Evolutionary conservation across 2,888 invertebrate genomes (phyloP).

Genomic region (Orchestes rusci): DNA sequence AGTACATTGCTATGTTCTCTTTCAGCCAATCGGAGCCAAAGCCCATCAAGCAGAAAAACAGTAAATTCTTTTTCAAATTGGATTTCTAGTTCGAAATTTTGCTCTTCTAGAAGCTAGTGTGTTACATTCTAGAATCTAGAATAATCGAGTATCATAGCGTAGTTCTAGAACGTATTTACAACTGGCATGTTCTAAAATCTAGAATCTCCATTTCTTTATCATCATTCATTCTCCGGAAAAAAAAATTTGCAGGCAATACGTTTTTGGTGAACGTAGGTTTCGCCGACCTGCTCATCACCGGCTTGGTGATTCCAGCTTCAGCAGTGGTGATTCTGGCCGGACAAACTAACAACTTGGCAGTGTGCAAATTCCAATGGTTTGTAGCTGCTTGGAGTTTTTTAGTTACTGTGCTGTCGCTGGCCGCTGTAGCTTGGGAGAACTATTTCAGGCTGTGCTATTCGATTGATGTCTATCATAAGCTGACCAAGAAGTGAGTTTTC

Average conservation of each 20-base stretch:
- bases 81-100: no score
- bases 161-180: no score
- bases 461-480: conserved; percentile 45
- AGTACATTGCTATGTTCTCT: no score
- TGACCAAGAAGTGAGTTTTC: conserved; percentile 39
- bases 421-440: conserved; percentile 60
- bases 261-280: conserved; percentile 64
- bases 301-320: conserved; percentile 60
- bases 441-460: conserved; percentile 57
- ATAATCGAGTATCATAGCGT: no score
- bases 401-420: conserved; percentile 55
- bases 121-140: no score
- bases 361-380: conserved; percentile 62
- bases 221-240: no score
- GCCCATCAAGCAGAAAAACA: no score
- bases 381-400: conserved; percentile 59
- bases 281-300: conserved; percentile 64
- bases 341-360: conserved; percentile 48
- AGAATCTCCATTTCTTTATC: no score
- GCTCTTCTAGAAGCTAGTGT: no score
- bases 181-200: no score
- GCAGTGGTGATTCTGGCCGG: conserved; percentile 64
- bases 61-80: no score
- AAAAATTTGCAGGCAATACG: conserved; percentile 58
- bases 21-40: no score